Evolutionary conservation across 2,113 vertebrate species (phyloP), one percentile per base, ranked within the genome.

Genomic region (Bostrychus sinensis): DNA sequence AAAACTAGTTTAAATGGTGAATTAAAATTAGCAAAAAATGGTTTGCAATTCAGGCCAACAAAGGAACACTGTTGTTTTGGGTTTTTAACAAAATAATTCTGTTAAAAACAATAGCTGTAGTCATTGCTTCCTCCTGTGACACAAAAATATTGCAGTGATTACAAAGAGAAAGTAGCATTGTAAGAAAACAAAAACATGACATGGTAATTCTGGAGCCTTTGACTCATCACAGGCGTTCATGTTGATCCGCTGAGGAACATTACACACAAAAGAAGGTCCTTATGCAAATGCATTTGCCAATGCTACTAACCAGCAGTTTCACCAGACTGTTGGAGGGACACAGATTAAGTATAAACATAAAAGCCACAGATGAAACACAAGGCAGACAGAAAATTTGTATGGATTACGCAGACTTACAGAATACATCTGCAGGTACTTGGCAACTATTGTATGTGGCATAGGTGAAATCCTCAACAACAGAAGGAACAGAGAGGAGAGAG

Each of bases 361-460:
- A 58, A 56, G 19, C 42, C 60, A 55, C 50, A 66, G 53, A 62
- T 30, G 50, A 23, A 51, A 34, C 32, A 46, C 11, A 1, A 43
- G 20, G 17, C 56, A 66, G 74, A 77, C 70, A 64, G 37, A 48
- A 56, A 45, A 32, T 59, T 70, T 66, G 66, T 53, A 43, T 43
- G 42, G 53, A 63, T 71, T 55, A 38, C 51, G 57, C 64, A 68
- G 23, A 17, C 38, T 12, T 66, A 34, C 32, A 34, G 46, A 34
- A n/a, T n/a, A n/a, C n/a, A n/a, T 42, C n/a, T 42, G 39, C n/a
- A 17, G n/a, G 5, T n/a, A n/a, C n/a, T n/a, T n/a, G n/a, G n/a
- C 56, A 72, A 23, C 16, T 3, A 0, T 41, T 55, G 57, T 51
- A 11, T n/a, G 20, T n/a, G 6, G n/a, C n/a, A 14, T 20, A 58